Evolutionary conservation across 2,888 invertebrate genomes (phyloP).

Genomic region (Troides oblongomaculatus): DNA sequence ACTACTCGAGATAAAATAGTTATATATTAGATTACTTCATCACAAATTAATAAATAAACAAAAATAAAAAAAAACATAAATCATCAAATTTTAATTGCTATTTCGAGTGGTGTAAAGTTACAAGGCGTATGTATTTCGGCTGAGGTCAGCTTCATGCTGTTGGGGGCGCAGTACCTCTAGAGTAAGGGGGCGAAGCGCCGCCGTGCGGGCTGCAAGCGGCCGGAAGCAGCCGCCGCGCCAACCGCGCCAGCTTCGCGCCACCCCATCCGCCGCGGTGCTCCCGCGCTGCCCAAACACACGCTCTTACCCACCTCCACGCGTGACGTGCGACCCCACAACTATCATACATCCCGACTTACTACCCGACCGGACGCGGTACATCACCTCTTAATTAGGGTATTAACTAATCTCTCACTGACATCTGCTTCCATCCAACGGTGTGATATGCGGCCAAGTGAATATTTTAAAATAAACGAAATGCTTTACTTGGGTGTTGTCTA

Average conservation of each 20-base stretch:
- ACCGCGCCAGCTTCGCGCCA: conserved; percentile 71
- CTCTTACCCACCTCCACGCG: conserved; percentile 60
- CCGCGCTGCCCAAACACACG: conserved; percentile 74
- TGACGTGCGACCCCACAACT: conserved; percentile 42
- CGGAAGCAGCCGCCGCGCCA: conserved; percentile 83
- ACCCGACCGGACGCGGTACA: conserved; percentile 20
- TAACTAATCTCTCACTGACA: background rate
- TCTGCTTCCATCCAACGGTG: background rate
- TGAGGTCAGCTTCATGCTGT: conserved; percentile 31
- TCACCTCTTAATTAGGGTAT: too few relatives aligned
- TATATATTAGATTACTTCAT: background rate
- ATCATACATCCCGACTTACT: conserved; percentile 21
- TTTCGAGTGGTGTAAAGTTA: conserved; percentile 12
- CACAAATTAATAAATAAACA: too few relatives aligned
- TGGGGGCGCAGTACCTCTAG: conserved; percentile 79
- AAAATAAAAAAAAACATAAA: too few relatives aligned
- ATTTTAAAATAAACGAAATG: background rate
- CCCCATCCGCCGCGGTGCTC: conserved; percentile 57
- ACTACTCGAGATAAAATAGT: conserved; percentile 9
- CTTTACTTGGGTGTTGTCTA: too few relatives aligned
- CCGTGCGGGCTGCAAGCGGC: conserved; percentile 86
- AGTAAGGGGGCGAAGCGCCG: conserved; percentile 85
- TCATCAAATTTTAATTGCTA: background rate
- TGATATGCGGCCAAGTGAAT: conserved; percentile 1
- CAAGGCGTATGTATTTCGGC: conserved; percentile 12